Evolutionary conservation across 1,140 invertebrate species (phyloP).

Genomic region (Conus ventricosus): DNA sequence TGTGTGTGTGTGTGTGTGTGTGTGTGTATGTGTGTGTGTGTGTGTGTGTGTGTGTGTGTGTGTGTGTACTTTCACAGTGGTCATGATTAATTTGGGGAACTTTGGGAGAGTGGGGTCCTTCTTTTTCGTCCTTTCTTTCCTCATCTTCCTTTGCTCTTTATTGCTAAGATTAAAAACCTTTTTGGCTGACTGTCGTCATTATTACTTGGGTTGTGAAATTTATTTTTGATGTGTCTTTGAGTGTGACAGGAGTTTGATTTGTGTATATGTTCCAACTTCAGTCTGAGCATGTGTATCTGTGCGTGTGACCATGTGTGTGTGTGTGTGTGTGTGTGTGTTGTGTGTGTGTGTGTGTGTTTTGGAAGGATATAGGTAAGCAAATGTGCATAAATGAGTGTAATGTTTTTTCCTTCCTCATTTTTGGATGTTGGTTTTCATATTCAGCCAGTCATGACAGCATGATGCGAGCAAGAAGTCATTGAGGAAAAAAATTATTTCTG

Average conservation of each 20-base stretch:
- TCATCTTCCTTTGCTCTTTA: neutral
- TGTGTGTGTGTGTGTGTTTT: conserved; percentile 7
- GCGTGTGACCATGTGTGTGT: neutral
- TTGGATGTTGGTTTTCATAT: neutral
- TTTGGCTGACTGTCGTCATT: neutral
- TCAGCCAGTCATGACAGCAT: neutral
- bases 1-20: conserved; percentile 17
- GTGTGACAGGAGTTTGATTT: neutral
- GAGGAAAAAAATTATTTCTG: neutral
- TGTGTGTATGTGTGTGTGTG: neutral
- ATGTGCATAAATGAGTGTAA: too few species aligned
- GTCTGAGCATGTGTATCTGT: neutral
- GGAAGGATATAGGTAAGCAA: neutral
- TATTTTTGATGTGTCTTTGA: neutral
- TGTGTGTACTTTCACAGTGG: too few species aligned
- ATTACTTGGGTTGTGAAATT: neutral
- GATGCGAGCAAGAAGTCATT: neutral
- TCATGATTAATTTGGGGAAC: too few species aligned
- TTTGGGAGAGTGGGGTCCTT: too few species aligned
- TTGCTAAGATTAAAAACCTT: neutral
- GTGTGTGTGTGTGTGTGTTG: neutral
- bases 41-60: too few species aligned
- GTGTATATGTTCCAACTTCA: too few species aligned
- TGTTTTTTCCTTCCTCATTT: too few species aligned
- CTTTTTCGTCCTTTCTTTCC: too few species aligned